Base-by-base conservation (phyloP, 1,140 invertebrate genomes). In the Macrobrachium nipponense region DNA sequence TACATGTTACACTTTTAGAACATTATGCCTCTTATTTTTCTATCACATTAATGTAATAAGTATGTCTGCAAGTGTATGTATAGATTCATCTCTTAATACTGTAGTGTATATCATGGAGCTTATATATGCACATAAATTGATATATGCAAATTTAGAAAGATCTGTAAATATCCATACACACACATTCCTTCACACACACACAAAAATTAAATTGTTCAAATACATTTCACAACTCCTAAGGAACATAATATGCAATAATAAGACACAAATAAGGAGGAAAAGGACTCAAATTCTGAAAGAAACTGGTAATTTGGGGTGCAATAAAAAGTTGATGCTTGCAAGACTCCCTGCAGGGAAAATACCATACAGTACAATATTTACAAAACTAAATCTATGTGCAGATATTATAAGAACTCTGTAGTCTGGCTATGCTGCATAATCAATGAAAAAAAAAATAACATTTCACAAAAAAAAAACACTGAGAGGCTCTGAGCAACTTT, bases 341-440 rank as follows among this genome's bases (percentile, higher is more conserved):
- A 82, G 76, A 80, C 84, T 86, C 77, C 36, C 77, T 73, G 27
- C 68, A 60, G 36, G 80, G 59, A 58, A 76, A 72, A 85, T 60
- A 70, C 51, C 51, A 51, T 51, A 73, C 44, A 73, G 18, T 36
- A 23, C 44, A 36, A 79, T 80, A 80, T 64, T 75, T 80, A 80
- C 66, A 80, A 80, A 86, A 78, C 84, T 86, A 27, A 79, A 73
- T 80, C 84, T 84, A 79, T 86, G 84, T 86, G 83, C 77, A 44
- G 17, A 80, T 72, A 86, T 86, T 23, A 10, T 72, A 86, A 70
- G 59, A 75, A 82, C 17, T 36, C 82, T 68, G 60, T 72, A 76
- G 82, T 77, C 59, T 72, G 59, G 68, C 76, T 75, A 86, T 86
- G 61, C 59, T 80, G 77, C 84, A 86, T 80, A 75, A 86, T 75